Evolutionary conservation across 2,888 invertebrate species (phyloP).

Genomic region (Alloplasta piceator): DNA sequence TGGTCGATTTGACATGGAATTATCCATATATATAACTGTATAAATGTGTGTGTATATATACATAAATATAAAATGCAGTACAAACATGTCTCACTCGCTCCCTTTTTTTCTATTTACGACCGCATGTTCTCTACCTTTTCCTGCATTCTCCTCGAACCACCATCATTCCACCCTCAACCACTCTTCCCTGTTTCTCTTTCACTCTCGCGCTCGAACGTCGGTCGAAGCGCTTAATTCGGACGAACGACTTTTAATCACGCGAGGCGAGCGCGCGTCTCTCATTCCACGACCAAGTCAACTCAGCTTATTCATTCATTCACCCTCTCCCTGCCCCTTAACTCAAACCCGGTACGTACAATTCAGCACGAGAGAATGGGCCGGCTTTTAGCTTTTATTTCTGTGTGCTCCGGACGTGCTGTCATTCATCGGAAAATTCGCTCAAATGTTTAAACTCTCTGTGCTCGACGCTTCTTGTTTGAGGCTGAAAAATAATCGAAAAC

Average conservation of each 20-base stretch:
- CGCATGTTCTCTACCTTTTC: constrained; percentile 52
- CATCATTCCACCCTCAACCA: constrained; percentile 22
- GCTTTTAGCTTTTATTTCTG: not conserved
- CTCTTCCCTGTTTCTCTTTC: constrained; percentile 14
- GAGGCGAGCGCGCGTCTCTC: constrained; percentile 51
- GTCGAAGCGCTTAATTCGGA: constrained; percentile 65
- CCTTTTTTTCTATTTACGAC: constrained; percentile 62
- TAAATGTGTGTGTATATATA: not conserved
- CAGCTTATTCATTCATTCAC: constrained; percentile 56
- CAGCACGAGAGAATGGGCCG: not conserved
- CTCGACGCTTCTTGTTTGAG: not conserved
- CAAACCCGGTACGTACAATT: not conserved
- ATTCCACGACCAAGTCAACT: constrained; percentile 47
- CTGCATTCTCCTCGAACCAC: constrained; percentile 34
- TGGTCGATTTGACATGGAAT: not conserved
- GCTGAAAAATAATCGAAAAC: not conserved
- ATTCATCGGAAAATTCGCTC: not conserved
- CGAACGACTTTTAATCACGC: constrained; percentile 67
- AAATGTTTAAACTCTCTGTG: not conserved
- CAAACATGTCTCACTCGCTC: constrained; percentile 11
- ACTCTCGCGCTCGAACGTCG: constrained; percentile 38
- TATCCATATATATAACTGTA: not conserved
- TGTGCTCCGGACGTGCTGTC: not conserved
- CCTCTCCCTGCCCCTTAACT: no score
- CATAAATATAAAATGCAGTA: not conserved